Evolutionary conservation across 1,140 invertebrate genomes (phyloP).

Genomic region (Gryon sp.): DNA sequence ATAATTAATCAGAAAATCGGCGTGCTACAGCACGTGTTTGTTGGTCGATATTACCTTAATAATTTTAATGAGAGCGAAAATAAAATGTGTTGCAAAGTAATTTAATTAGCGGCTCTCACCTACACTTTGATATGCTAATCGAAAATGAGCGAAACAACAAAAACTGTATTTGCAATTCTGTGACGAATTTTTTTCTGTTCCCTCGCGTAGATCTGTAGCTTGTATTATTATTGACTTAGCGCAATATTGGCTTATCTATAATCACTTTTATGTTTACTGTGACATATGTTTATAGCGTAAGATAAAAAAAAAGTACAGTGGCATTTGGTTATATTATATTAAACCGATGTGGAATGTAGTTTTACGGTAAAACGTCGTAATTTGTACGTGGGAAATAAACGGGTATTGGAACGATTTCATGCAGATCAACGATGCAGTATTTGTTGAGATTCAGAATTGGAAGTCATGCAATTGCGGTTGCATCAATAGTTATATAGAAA

Average conservation of each 20-base stretch:
- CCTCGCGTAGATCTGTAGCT: background rate
- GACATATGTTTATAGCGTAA: slow-evolving; percentile 10
- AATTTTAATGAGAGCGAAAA: slow-evolving; percentile 42
- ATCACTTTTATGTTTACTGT: slow-evolving; percentile 12
- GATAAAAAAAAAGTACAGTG: slow-evolving; percentile 30
- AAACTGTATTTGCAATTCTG: slow-evolving; percentile 38
- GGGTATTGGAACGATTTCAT: slow-evolving; percentile 12
- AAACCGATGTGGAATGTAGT: slow-evolving; percentile 4
- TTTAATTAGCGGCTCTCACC: slow-evolving; percentile 46
- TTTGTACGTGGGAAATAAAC: slow-evolving; percentile 29
- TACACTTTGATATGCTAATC: slow-evolving; percentile 18
- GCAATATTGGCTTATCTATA: slow-evolving; percentile 26
- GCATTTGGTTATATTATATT: slow-evolving; percentile 28
- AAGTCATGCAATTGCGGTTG: too few species aligned
- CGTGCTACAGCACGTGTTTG: slow-evolving; percentile 28
- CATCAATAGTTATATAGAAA: too few species aligned
- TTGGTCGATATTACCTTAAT: slow-evolving; percentile 42
- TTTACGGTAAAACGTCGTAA: slow-evolving; percentile 25
- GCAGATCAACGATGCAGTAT: slow-evolving; percentile 9
- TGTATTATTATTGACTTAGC: slow-evolving; percentile 29
- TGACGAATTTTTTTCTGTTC: background rate
- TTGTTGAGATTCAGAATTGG: background rate
- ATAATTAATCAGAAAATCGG: slow-evolving; percentile 57
- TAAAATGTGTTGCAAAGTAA: slow-evolving; percentile 40
- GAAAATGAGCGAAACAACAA: slow-evolving; percentile 7